Evolutionary conservation across 2,113 vertebrate genomes (phyloP).

Genomic region (Odobenus rosmarus): DNA sequence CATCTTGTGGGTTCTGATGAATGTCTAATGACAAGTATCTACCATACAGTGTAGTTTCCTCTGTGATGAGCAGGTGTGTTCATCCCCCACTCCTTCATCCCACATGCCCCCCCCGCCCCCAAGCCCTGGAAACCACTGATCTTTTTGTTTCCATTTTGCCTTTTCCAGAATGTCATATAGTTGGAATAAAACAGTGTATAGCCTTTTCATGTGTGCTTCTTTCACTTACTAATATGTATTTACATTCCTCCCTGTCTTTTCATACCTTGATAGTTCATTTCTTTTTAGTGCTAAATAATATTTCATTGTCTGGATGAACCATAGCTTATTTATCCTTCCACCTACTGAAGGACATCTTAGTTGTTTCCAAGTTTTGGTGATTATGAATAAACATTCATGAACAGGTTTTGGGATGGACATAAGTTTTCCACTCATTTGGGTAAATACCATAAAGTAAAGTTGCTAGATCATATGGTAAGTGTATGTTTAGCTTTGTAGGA

Average conservation of each 20-base stretch:
- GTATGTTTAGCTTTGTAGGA: background rate
- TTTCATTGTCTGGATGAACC: background rate
- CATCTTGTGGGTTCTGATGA: background rate
- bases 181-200: background rate
- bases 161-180: background rate
- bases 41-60: too few relatives aligned
- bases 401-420: background rate
- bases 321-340: background rate
- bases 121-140: too few relatives aligned
- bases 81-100: background rate
- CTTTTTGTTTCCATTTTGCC: background rate
- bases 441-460: background rate
- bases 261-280: background rate
- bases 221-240: background rate
- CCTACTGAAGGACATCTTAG: background rate
- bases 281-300: background rate
- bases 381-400: background rate
- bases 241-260: background rate
- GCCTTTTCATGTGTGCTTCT: background rate
- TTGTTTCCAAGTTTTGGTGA: background rate
- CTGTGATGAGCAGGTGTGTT: background rate
- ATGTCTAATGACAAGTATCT: too few relatives aligned
- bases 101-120: too few relatives aligned
- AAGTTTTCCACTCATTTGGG: background rate
- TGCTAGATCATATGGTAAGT: too few relatives aligned